These are phyloP conservation scores for Siniperca chuatsi DNA, from an alignment of 2,113 vertebrate species.

Conservation along the genomic window DNA sequence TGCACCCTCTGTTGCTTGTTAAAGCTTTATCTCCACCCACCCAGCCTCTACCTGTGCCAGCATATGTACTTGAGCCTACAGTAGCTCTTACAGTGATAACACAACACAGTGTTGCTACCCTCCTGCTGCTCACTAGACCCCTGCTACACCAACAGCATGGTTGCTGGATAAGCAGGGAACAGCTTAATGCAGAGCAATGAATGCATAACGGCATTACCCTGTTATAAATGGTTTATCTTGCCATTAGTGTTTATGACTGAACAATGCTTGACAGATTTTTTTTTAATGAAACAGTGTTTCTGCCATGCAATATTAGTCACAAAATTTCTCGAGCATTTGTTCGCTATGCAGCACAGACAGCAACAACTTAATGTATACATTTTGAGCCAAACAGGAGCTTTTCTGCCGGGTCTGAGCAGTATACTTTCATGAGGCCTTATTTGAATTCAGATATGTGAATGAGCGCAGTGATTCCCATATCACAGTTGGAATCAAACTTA, in stretches of 20 bases:
- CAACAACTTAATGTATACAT: slow-evolving; percentile 24
- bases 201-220: slow-evolving; percentile 38
- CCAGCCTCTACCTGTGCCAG: slow-evolving; percentile 67
- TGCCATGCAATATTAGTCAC: slow-evolving; percentile 46
- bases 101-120: slow-evolving; percentile 50
- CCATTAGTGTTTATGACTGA: slow-evolving; percentile 47
- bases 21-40: slow-evolving; percentile 68
- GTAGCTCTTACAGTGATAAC: slow-evolving; percentile 73
- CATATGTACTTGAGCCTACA: slow-evolving; percentile 65
- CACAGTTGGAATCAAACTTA: slow-evolving; percentile 21
- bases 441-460: slow-evolving; percentile 25
- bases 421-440: slow-evolving; percentile 8
- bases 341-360: slow-evolving; percentile 7
- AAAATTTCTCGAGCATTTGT: slow-evolving; percentile 33
- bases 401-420: slow-evolving; percentile 28
- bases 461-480: neutral
- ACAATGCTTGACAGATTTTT: slow-evolving; percentile 46
- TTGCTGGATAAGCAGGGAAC: slow-evolving; percentile 54
- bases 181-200: slow-evolving; percentile 49
- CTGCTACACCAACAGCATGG: slow-evolving; percentile 52
- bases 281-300: slow-evolving; percentile 40
- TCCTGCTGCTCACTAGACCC: slow-evolving; percentile 68
- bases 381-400: slow-evolving; percentile 14
- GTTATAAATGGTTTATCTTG: slow-evolving; percentile 40
- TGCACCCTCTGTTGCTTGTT: slow-evolving; percentile 61